These are phyloP conservation scores for Apostichopus leukothele DNA, from an alignment of 53 echinoderm and acorn worm genomes.

Conservation along the genomic window DNA sequence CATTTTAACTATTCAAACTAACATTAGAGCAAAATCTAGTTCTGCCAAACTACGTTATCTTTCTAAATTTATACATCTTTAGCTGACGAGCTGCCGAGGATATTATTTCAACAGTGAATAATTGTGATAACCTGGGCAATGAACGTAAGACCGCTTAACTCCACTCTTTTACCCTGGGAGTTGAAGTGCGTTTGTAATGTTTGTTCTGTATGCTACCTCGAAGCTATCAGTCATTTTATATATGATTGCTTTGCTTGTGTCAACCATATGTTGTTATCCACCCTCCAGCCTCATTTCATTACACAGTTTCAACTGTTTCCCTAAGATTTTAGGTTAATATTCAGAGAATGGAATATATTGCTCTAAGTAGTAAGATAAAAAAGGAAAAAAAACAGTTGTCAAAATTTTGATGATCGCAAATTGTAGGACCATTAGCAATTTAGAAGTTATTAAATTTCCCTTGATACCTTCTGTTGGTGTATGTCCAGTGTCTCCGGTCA, in stretches of 20 bases:
- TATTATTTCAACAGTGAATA: slow-evolving; percentile 19
- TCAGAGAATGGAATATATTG: not conserved
- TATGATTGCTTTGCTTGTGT: slow-evolving; percentile 25
- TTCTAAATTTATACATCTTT: no score
- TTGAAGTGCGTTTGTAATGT: not conserved
- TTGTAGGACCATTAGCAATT: slow-evolving; percentile 28
- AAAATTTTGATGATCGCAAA: slow-evolving; percentile 20
- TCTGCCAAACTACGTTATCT: no score
- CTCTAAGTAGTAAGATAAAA: not conserved
- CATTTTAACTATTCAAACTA: no score
- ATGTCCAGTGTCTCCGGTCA: not conserved
- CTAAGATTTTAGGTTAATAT: slow-evolving; percentile 14
- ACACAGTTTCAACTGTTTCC: slow-evolving; percentile 25
- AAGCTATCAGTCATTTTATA: not conserved
- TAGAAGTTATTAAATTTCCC: slow-evolving; percentile 4
- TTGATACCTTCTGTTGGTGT: slow-evolving; percentile 4
- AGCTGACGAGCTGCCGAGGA: not conserved
- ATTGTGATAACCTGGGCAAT: slow-evolving; percentile 12
- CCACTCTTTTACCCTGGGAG: not conserved
- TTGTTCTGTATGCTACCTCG: not conserved
- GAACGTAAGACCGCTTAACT: slow-evolving; percentile 20
- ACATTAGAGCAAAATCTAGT: no score
- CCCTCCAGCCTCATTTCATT: slow-evolving; percentile 24
- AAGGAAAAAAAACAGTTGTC: no score
- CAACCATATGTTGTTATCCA: slow-evolving; percentile 30